A percentile compares a stretch with the other conserved stretches of the same genome.
These are phyloP conservation scores for Resseliella maxima DNA, from an alignment of 2,888 invertebrate genomes.

Conservation along the genomic window DNA sequence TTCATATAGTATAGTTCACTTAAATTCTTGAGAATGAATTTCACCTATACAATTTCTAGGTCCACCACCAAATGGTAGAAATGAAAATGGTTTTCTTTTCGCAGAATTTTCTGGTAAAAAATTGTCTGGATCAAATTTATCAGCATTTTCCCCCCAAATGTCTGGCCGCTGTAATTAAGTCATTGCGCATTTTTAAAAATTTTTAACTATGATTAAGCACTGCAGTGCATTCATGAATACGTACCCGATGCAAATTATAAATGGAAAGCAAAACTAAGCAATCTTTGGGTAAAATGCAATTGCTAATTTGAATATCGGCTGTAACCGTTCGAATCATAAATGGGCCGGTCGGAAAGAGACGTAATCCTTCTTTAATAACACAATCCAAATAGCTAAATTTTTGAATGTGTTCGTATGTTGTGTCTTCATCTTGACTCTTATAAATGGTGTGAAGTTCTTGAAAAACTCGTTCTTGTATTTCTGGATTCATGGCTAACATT, in stretches of 20 bases:
- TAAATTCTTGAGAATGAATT: not conserved
- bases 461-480: slow-evolving; percentile 49
- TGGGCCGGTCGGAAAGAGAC: slow-evolving; percentile 54
- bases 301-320: slow-evolving; percentile 14
- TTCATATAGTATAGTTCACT: not conserved
- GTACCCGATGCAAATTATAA: slow-evolving; percentile 56
- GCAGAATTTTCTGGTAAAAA: slow-evolving; percentile 58
- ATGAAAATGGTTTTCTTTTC: slow-evolving; percentile 57
- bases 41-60: slow-evolving; percentile 58
- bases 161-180: not conserved
- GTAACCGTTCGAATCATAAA: slow-evolving; percentile 29
- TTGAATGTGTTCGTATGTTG: not conserved
- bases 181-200: not conserved
- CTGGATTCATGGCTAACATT: slow-evolving; percentile 56
- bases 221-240: not conserved
- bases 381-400: slow-evolving; percentile 52
- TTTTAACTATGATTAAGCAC: not conserved
- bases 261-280: slow-evolving; percentile 55
- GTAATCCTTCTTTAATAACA: slow-evolving; percentile 56
- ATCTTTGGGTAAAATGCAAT: slow-evolving; percentile 57
- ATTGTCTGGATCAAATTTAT: slow-evolving; percentile 58
- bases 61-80: slow-evolving; percentile 57
- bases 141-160: slow-evolving; percentile 58
- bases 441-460: slow-evolving; percentile 51
- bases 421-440: not conserved